Percentiles rank a stretch among this genome's conserved stretches.
Evolutionary conservation across 2,888 invertebrate genomes (phyloP).

Genomic region (Drosophila paucipuncta): DNA sequence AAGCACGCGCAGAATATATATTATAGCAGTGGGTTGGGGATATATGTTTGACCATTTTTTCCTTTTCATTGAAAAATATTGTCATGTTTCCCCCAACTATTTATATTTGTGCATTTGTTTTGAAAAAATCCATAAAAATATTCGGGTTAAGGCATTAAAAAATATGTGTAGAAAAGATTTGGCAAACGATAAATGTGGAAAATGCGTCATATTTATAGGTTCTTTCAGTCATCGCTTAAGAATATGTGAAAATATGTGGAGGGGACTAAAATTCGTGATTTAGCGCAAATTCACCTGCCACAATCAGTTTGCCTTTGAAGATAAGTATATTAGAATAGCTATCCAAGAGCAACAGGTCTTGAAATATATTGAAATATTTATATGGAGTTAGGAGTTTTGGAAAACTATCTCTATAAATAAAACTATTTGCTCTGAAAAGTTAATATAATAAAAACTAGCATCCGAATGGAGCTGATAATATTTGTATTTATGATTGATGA

Average conservation of each 20-base stretch:
- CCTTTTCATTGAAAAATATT: constrained; percentile 72
- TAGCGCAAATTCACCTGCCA: constrained; percentile 47
- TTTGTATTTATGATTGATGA: background rate
- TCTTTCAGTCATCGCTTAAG: constrained; percentile 43
- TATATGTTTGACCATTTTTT: constrained; percentile 23
- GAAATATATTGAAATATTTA: background rate
- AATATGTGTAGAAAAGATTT: constrained; percentile 29
- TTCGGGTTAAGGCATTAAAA: constrained; percentile 24
- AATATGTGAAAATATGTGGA: constrained; percentile 22
- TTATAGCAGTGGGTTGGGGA: background rate
- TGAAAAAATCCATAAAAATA: constrained; percentile 59
- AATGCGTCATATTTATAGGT: constrained; percentile 46
- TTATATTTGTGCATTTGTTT: constrained; percentile 46
- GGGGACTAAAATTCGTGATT: background rate
- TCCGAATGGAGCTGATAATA: background rate
- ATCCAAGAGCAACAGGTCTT: constrained; percentile 8
- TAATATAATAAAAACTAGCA: background rate
- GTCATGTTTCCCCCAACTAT: constrained; percentile 8
- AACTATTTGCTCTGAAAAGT: background rate
- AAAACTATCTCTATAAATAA: background rate
- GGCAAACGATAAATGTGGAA: constrained; percentile 14
- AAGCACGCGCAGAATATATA: constrained; percentile 9
- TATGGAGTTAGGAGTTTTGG: background rate
- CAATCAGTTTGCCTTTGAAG: constrained; percentile 34
- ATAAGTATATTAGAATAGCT: background rate